A percentile compares a stretch with the other conserved stretches of the same genome.
Evolutionary conservation across 2,113 vertebrate species (phyloP).

Genomic region (Daphoenositta chrysoptera): DNA sequence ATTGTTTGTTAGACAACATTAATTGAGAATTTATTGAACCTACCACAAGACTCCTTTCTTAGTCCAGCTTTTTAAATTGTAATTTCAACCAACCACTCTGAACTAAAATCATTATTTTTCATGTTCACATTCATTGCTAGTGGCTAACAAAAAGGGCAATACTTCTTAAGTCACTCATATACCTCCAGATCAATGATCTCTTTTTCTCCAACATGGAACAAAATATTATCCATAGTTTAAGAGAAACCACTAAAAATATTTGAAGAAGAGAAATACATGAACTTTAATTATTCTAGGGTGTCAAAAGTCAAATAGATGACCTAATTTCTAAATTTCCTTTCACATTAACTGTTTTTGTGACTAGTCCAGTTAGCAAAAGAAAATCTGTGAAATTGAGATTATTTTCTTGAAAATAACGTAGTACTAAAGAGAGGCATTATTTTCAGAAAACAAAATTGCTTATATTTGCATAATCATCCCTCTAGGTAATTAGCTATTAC

Average conservation of each 20-base stretch:
- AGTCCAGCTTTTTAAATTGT: neutral
- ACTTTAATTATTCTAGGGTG: neutral
- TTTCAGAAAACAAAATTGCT: slow-evolving; percentile 24
- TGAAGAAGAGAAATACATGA: neutral
- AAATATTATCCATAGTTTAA: neutral
- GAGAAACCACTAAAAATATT: neutral
- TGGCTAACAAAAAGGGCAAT: neutral
- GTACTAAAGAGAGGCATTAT: neutral
- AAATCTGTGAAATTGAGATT: neutral
- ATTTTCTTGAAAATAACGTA: neutral
- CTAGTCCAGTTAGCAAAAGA: neutral
- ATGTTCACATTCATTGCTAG: neutral
- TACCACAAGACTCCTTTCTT: neutral
- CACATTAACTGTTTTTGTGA: neutral
- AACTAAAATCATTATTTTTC: neutral
- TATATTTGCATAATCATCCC: slow-evolving; percentile 37
- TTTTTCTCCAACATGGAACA: neutral
- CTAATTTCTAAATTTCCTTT: slow-evolving; percentile 1
- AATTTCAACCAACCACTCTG: neutral
- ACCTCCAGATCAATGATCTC: neutral
- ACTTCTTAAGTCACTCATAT: neutral
- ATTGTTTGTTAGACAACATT: neutral
- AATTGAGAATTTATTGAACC: neutral
- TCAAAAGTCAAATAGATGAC: neutral
- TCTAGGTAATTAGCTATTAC: slow-evolving; percentile 12